Evolutionary conservation across 2,797 vertebrate genomes (phyloP), one percentile per base, ranked within the genome.

Genomic region (Otolemur crassicaudatus): DNA sequence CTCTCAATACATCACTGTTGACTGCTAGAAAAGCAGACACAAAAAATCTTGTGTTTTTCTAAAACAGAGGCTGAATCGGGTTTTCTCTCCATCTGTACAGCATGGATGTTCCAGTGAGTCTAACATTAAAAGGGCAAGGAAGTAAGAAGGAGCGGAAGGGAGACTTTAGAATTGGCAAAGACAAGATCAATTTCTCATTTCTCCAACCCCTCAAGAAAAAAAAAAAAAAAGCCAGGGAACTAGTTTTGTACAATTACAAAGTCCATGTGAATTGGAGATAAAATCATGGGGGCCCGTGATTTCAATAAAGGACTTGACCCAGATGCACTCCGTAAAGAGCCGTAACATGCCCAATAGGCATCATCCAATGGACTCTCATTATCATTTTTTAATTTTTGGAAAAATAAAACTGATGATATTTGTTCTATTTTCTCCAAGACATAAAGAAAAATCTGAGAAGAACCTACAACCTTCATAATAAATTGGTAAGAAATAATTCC

Each of bases 11-110:
- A 67, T 84, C 56, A 60, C 5, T 84, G 53, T 2, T 25, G 76
- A 88, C 43, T 83, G 31, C 37, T 25, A 60, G 87, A 84, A 96
- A 91, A 89, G 4, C 77, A 73, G 31, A 79, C 40, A 94, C 25
- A 40, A 95, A 89, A 72, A 72, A 63, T 27, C 14, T 77, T 67
- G 10, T 43, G 22, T n/a, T 73, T 93, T 82, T 86, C 58, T 88
- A 65, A 37, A 93, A 58, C 1, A 86, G 27, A 87, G 53, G 16
- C 70, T 40, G 65, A 58, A 53, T 87, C 31, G 46, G 31, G 43
- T 58, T 88, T 92, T 95, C 72, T 80, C n/a, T 95, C 65, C 4
- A 4, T 87, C 58, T 56, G 13, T 9, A 19, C 37, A 60, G 27
- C 8, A 2, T 37, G 4, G 31, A 49, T 43, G 22, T 81, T 65